Base-by-base conservation (phyloP, 37 sponge, comb jelly and placozoan genomes). In the Crambe crambe region DNA sequence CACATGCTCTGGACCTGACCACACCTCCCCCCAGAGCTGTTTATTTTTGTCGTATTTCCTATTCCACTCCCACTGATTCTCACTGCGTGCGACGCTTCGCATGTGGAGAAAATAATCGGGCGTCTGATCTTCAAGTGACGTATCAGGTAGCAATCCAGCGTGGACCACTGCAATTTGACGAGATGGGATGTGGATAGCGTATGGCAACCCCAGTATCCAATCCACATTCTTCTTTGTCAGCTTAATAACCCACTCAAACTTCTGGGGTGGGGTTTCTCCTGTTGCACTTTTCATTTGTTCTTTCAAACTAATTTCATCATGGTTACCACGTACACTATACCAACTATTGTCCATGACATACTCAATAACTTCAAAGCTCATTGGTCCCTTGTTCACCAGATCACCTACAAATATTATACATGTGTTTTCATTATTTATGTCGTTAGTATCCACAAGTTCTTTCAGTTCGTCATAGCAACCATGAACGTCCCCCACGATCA, bases 381-480 rank as follows among this genome's bases (percentile, higher is more conserved):
- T 80, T 22, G 95, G 95, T 21, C 95, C 95, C 41, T 94, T 94
- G 56, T 94, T 94, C 31, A 87, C 62, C 34, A 94, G 62, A n/a
- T 94, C 95, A 35, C 95, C 95, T 1, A 90, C 91, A 84, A 87
- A 94, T 6, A 94, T 57, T 2, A 84, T 57, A 26, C 77, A 84
- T 8, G 68, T 42, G 37, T 83, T 60, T 23, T 80, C 57, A 6
- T 79, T 72, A 6, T 57, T 44, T 23, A 36, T 81, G 36, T 72
- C 38, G 23, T 75, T 38, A 43, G 51, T 84, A 1, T 87, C 80
- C 40, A 94, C 37, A 21, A 94, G 42, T 41, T 90, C 82, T 37
- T 42, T 75, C 68, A 94, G 72, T 43, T 94, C 95, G 63, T 94
- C 91, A 70, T 56, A 94, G 72, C 95, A 94, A 18, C 95, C 95